Base-by-base conservation (phyloP, 2,797 vertebrate species). In the Xiphophorus birchmanni region DNA sequence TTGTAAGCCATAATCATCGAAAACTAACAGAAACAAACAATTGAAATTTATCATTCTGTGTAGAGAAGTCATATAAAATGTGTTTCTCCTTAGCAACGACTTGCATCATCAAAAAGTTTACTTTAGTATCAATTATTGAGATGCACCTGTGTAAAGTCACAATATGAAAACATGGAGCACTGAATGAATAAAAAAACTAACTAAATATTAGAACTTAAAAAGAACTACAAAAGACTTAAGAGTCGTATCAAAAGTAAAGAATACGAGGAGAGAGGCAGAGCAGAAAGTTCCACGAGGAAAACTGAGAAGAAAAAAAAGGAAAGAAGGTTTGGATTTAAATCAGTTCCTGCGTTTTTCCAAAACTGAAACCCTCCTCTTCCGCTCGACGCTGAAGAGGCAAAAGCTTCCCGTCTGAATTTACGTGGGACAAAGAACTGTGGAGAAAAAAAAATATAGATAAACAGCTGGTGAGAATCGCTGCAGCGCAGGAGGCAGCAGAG, bases 401-500 rank as follows among this genome's bases (percentile, higher is more conserved):
- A 67, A 80, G 74, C 76, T 65, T 42, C 13, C 0, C 76, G 77
- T 83, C 60, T 52, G 74, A 74, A 77, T 86, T 92, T 95, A 99
- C 84, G 98, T 99, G 54, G 99, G 99, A 94, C 99, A 99, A 73
- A 99, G 95, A 89, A 99, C 99, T 99, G 95, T 23, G 94, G 93
- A 91, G 90, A 92, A 67, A 92, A 89, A 85, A 74, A 26, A 4
- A 47, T 15, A 23, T 21, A 23, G 21, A 52, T 8, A 82, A 82
- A 11, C 1, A 15, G 37, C 8, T 37, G 47, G 52, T 78, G 67
- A 81, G 63, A 11, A 69, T 48, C 21, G 74, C 0, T 3, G 50
- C 7, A 23, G 58, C 18, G 13, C 18, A 37, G 17, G 48, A 75
- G 77, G 74, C 5, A 60, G 40, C 2, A 81, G 44, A 52, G 80